Evolutionary conservation across 2,888 invertebrate species (phyloP).

Genomic region (Charanyca ferruginea): DNA sequence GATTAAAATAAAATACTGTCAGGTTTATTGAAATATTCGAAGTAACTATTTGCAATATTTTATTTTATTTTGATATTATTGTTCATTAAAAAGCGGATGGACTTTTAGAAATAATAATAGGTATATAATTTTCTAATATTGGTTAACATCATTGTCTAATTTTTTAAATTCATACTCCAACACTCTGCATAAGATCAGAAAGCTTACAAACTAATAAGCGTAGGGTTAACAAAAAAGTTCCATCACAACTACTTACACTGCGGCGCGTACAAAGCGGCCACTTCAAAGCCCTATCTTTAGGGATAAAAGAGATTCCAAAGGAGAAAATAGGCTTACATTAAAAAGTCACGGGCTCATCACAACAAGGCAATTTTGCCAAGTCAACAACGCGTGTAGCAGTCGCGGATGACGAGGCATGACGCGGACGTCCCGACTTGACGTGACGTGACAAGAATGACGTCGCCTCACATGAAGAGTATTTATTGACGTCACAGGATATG

Average conservation of each 20-base stretch:
- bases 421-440: constrained; percentile 63
- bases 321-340: constrained; percentile 72
- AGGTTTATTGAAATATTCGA: too few relatives aligned
- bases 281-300: constrained; percentile 56
- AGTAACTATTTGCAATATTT: too few relatives aligned
- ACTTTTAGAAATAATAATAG: too few relatives aligned
- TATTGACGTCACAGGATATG: constrained; percentile 75
- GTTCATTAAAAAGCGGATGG: too few relatives aligned
- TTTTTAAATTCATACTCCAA: not conserved
- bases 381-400: constrained; percentile 80
- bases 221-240: constrained; percentile 37
- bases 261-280: constrained; percentile 40
- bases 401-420: constrained; percentile 77
- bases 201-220: constrained; percentile 35
- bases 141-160: not conserved
- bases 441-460: constrained; percentile 75
- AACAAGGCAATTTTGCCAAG: constrained; percentile 80
- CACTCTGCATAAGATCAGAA: constrained; percentile 1
- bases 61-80: too few relatives aligned
- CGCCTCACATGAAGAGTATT: constrained; percentile 74
- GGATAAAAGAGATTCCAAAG: constrained; percentile 69
- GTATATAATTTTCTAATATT: not conserved
- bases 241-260: constrained; percentile 34
- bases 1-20: too few relatives aligned
- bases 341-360: constrained; percentile 76